Conservation (phyloP, 1,140 invertebrate genomes). For the Drosophila erecta region DNA sequence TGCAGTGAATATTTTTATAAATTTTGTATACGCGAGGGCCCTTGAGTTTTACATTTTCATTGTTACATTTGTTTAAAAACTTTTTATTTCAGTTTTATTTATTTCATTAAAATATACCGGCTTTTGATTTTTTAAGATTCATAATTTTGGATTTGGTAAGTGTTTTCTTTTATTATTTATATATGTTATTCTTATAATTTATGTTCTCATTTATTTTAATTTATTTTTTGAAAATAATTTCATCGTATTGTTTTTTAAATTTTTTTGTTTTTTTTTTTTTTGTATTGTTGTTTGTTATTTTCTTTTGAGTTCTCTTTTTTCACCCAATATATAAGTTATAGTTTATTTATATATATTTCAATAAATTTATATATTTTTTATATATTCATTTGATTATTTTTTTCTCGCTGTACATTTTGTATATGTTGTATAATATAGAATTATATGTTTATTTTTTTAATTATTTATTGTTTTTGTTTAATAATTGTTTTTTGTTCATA, state of each 20-base stretch:
- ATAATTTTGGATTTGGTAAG: constrained; percentile 18
- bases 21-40: constrained; percentile 36
- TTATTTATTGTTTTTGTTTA: too few species aligned
- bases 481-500: too few species aligned
- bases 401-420: too few species aligned
- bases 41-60: constrained; percentile 7
- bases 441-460: too few species aligned
- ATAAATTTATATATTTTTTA: too few species aligned
- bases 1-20: constrained; percentile 11
- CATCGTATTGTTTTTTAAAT: neutral
- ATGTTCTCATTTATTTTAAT: neutral
- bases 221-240: neutral
- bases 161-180: constrained; percentile 14
- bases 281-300: too few species aligned
- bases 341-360: too few species aligned
- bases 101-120: neutral
- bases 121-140: constrained; percentile 5
- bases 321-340: too few species aligned
- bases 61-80: neutral
- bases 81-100: constrained; percentile 15
- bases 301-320: too few species aligned
- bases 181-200: neutral
- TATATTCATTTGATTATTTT: too few species aligned
- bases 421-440: too few species aligned
- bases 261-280: neutral